phyloP scores from a whole-genome alignment of 1,140 invertebrate genomes.

The Bombus haemorrhoidalis region DNA sequence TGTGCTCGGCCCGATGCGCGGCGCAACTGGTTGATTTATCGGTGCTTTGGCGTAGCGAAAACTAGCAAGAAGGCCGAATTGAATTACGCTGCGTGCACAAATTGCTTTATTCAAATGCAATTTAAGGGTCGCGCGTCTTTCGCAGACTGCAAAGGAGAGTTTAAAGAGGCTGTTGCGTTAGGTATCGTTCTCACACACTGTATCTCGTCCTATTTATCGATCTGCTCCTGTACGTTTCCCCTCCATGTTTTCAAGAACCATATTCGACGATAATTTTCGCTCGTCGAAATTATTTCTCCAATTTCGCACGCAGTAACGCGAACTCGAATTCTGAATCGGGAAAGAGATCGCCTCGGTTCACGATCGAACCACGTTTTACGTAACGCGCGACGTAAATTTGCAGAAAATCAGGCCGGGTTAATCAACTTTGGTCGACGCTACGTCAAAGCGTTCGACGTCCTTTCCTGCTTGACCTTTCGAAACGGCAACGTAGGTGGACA shows the following conservation, averaged over 20 bases:
- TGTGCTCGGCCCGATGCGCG: constrained; percentile 73
- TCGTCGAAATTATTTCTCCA: not conserved
- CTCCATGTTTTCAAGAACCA: too few species aligned
- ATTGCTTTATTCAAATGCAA: constrained; percentile 81
- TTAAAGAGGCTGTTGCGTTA: constrained; percentile 36
- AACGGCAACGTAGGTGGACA: not conserved
- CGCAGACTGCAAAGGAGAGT: constrained; percentile 59
- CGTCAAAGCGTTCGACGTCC: not conserved
- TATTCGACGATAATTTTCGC: not conserved
- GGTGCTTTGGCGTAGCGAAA: constrained; percentile 78
- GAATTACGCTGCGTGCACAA: constrained; percentile 79
- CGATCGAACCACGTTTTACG: not conserved
- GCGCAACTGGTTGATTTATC: constrained; percentile 83
- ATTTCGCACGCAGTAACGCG: too few species aligned
- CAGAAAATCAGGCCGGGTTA: not conserved
- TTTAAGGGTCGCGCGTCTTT: constrained; percentile 65
- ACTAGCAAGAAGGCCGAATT: constrained; percentile 76
- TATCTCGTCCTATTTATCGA: not conserved
- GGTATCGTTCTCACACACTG: constrained; percentile 2
- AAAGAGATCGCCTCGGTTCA: not conserved
- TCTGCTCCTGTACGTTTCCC: not conserved
- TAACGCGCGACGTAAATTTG: not conserved
- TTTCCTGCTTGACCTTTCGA: not conserved
- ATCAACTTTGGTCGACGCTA: not conserved
- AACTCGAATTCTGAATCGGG: fast-evolving